Evolutionary conservation across 1,140 invertebrate genomes (phyloP).

Genomic region (Euura saliciscinereae): DNA sequence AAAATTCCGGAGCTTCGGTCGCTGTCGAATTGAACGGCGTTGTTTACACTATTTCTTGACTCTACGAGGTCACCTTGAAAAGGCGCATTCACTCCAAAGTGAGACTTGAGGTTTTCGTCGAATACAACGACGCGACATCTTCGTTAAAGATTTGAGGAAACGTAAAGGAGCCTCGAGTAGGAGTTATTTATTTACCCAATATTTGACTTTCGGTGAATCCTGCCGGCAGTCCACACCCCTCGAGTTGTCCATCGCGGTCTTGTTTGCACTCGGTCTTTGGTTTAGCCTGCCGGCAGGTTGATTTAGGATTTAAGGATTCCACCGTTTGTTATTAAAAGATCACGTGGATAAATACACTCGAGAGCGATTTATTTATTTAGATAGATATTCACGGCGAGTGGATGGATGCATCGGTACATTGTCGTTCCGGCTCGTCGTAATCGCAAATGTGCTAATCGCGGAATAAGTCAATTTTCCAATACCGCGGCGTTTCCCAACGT

Average conservation of each 20-base stretch:
- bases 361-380: slow-evolving; percentile 45
- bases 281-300: slow-evolving; percentile 46
- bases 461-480: no score
- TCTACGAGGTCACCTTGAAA: neutral
- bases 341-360: slow-evolving; percentile 50
- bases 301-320: slow-evolving; percentile 59
- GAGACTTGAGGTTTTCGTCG: slow-evolving; percentile 1
- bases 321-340: slow-evolving; percentile 52
- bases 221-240: slow-evolving; percentile 26
- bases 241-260: slow-evolving; percentile 24
- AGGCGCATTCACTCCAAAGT: neutral
- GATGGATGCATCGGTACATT: neutral
- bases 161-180: slow-evolving; percentile 29
- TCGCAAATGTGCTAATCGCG: no score
- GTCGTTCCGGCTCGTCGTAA: neutral
- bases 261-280: slow-evolving; percentile 48
- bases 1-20: no score
- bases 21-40: neutral
- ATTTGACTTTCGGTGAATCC: slow-evolving; percentile 53
- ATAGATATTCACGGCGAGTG: neutral
- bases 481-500: neutral
- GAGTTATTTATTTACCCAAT: slow-evolving; percentile 50
- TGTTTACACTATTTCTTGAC: neutral
- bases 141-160: slow-evolving; percentile 33
- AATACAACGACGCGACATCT: slow-evolving; percentile 7